A percentile compares a stretch with the other conserved stretches of the same genome.
phyloP scores from a whole-genome alignment of 2,888 invertebrate species.

The Cataglyphis livida region DNA sequence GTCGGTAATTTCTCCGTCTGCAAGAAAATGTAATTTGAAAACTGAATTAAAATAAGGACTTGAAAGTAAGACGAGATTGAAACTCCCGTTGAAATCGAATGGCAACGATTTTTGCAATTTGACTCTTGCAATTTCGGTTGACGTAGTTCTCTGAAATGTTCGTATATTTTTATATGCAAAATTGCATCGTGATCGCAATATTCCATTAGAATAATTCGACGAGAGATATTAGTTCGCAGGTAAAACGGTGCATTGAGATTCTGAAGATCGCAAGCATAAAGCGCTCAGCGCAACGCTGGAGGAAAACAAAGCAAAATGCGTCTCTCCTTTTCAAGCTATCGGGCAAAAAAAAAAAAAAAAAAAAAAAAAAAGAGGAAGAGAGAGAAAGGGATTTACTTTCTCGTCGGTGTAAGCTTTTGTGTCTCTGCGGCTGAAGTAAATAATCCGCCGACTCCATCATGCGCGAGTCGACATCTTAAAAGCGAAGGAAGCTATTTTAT shows the following conservation, averaged over 20 bases:
- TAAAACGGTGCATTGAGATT: conserved; percentile 39
- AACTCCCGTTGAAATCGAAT: not conserved
- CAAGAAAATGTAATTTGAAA: conserved; percentile 45
- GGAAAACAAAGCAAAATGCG: conserved; percentile 27
- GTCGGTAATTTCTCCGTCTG: conserved; percentile 3
- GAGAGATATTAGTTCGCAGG: conserved; percentile 24
- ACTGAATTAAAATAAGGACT: conserved; percentile 18
- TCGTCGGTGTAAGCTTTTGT: conserved; percentile 44
- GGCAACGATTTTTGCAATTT: conserved; percentile 9
- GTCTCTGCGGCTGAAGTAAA: conserved; percentile 49
- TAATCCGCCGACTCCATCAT: conserved; percentile 48
- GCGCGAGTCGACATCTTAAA: conserved; percentile 41
- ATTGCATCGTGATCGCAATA: conserved; percentile 36
- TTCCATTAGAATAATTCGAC: conserved; percentile 44
- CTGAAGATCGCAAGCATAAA: conserved; percentile 29
- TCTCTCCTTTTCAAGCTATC: conserved; percentile 13
- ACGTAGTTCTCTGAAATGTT: conserved; percentile 19
- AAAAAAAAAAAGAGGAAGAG: not conserved
- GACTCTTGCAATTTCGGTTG: conserved; percentile 8
- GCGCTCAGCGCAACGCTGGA: not conserved
- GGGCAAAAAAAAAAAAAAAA: not conserved
- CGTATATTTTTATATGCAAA: conserved; percentile 15
- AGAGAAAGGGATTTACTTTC: conserved; percentile 39
- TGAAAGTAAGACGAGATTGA: conserved; percentile 19
- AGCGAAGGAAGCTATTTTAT: conserved; percentile 37